Percentiles rank a stretch among this genome's conserved stretches.
Conservation (phyloP, 2,113 vertebrate species). For the Dascyllus trimaculatus region DNA sequence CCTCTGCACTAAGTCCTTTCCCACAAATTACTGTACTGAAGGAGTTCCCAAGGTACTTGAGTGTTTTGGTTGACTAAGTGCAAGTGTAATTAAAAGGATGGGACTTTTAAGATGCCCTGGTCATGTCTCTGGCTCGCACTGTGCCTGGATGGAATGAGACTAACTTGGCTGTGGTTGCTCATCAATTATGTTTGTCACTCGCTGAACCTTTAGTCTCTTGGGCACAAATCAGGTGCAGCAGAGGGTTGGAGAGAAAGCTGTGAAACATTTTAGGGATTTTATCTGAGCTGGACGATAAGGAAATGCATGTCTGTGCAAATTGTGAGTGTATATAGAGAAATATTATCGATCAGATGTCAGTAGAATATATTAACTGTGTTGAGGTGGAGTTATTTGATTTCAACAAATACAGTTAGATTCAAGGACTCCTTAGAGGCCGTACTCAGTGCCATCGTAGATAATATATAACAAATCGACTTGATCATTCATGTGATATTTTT, state of each 20-base stretch:
- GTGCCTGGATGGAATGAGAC: conserved; percentile 34
- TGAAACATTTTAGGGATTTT: conserved; percentile 10
- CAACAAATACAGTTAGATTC: background rate
- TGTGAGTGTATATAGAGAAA: background rate
- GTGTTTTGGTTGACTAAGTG: conserved; percentile 37
- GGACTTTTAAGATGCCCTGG: conserved; percentile 34
- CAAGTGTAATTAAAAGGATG: conserved; percentile 59
- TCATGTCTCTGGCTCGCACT: conserved; percentile 35
- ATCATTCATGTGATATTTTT: background rate
- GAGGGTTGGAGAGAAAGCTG: background rate
- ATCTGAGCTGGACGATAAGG: background rate
- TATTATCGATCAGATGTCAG: background rate
- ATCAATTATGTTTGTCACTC: conserved; percentile 49
- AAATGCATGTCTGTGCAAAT: background rate
- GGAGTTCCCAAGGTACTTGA: conserved; percentile 31
- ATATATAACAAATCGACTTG: background rate
- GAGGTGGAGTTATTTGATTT: background rate
- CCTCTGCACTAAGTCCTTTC: conserved; percentile 3
- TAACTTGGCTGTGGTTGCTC: conserved; percentile 40
- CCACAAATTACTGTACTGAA: conserved; percentile 37
- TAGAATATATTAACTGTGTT: background rate
- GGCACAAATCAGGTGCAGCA: conserved; percentile 32
- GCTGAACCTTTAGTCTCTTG: conserved; percentile 40
- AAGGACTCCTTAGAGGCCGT: background rate
- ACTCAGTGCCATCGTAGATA: background rate